Conservation (phyloP, 2,888 invertebrate species). For the Eupithecia abbreviata region DNA sequence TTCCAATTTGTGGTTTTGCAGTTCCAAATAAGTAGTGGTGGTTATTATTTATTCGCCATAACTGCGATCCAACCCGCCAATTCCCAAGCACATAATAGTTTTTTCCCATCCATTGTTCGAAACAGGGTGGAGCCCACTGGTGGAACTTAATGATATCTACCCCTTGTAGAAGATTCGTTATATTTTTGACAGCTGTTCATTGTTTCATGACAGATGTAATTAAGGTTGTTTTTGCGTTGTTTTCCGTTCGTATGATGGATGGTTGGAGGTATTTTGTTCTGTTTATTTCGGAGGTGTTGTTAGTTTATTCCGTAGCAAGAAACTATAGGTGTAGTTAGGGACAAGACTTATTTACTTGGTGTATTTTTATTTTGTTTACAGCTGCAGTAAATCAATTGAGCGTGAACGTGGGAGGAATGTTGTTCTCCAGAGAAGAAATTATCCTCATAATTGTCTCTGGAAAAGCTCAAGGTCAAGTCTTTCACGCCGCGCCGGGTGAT, state of each 20-base stretch:
- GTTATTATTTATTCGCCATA: slow-evolving; percentile 18
- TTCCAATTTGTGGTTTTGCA: neutral
- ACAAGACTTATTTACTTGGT: neutral
- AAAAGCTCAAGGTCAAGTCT: too few relatives aligned
- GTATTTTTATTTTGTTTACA: neutral
- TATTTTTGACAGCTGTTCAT: slow-evolving; percentile 50
- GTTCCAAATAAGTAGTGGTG: neutral
- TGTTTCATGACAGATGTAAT: slow-evolving; percentile 53
- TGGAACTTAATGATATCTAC: slow-evolving; percentile 32
- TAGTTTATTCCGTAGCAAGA: neutral
- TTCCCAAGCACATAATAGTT: slow-evolving; percentile 68
- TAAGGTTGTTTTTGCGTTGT: slow-evolving; percentile 45
- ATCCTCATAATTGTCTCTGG: too few relatives aligned
- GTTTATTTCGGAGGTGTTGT: slow-evolving; percentile 2
- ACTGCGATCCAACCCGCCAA: slow-evolving; percentile 39
- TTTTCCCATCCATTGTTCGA: slow-evolving; percentile 63
- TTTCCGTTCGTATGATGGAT: slow-evolving; percentile 31
- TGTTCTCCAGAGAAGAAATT: too few relatives aligned
- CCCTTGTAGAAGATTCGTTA: slow-evolving; percentile 52
- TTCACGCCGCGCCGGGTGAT: too few relatives aligned
- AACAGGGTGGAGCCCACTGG: slow-evolving; percentile 41
- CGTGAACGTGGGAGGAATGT: too few relatives aligned
- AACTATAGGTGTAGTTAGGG: neutral
- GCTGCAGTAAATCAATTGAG: neutral
- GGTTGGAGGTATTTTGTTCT: slow-evolving; percentile 5